These are phyloP conservation scores for Enoplosus armatus DNA, from an alignment of 2,797 vertebrate species.

Conservation along the genomic window DNA sequence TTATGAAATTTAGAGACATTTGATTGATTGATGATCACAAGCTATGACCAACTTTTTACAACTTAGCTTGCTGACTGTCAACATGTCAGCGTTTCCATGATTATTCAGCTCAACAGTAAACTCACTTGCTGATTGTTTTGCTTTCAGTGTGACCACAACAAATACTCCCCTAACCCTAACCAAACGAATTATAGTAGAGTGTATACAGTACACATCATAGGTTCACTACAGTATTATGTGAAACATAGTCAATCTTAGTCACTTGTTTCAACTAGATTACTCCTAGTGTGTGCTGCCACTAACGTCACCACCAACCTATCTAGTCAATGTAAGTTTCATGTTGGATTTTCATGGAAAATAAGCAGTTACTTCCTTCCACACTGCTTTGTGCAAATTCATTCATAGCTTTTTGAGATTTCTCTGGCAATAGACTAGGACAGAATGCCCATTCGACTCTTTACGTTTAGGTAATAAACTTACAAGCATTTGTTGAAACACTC, in stretches of 20 bases:
- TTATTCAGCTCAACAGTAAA: not conserved
- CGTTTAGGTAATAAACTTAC: slow-evolving; percentile 26
- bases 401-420: slow-evolving; percentile 1
- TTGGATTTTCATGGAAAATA: not conserved
- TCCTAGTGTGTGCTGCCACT: not conserved
- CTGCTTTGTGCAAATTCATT: slow-evolving; percentile 2
- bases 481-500: slow-evolving; percentile 45
- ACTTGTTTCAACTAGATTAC: not conserved
- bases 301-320: not conserved
- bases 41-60: not conserved
- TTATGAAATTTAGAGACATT: not conserved
- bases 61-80: not conserved
- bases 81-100: not conserved
- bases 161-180: not conserved
- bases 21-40: not conserved
- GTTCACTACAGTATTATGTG: not conserved
- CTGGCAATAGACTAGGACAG: not conserved
- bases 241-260: not conserved
- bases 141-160: not conserved
- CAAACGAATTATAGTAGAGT: too few relatives aligned
- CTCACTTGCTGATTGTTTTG: not conserved
- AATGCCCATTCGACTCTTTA: not conserved
- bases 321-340: not conserved
- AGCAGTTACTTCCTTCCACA: not conserved
- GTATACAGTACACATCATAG: not conserved